Evolutionary conservation across 2,113 vertebrate genomes (phyloP).

Genomic region (Pseudorectes ferrugineus): DNA sequence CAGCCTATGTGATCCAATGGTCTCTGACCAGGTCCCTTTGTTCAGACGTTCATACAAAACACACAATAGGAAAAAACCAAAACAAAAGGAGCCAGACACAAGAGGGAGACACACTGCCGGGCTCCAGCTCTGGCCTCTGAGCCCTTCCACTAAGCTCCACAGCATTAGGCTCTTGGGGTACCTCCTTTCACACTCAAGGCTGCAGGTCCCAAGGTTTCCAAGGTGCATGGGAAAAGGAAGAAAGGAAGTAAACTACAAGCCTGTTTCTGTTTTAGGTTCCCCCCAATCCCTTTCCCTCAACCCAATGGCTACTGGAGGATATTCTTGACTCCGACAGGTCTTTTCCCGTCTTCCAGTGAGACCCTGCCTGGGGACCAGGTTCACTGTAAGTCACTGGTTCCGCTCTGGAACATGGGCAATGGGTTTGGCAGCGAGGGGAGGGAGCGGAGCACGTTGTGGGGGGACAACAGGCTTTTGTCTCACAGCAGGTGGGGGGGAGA

Average conservation of each 20-base stretch:
- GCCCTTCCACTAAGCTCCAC: slow-evolving; percentile 23
- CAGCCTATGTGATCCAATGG: slow-evolving; percentile 34
- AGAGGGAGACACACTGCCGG: slow-evolving; percentile 37
- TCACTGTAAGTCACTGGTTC: slow-evolving; percentile 53
- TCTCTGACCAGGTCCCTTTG: slow-evolving; percentile 55
- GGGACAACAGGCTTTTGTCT: neutral
- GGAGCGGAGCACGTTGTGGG: neutral
- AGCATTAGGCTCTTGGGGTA: slow-evolving; percentile 35
- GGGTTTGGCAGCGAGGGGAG: slow-evolving; percentile 6
- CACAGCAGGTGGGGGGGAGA: neutral
- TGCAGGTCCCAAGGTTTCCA: slow-evolving; percentile 25
- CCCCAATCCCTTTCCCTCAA: slow-evolving; percentile 9
- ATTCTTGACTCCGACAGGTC: slow-evolving; percentile 42
- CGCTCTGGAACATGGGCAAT: slow-evolving; percentile 6
- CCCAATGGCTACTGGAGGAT: slow-evolving; percentile 48
- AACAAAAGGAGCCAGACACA: slow-evolving; percentile 60
- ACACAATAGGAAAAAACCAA: slow-evolving; percentile 56
- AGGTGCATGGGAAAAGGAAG: slow-evolving; percentile 53
- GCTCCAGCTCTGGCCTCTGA: slow-evolving; percentile 30
- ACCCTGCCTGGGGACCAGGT: slow-evolving; percentile 46
- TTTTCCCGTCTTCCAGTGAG: slow-evolving; percentile 39
- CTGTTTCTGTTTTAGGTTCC: slow-evolving; percentile 32
- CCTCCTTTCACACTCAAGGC: neutral
- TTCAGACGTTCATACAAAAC: slow-evolving; percentile 56
- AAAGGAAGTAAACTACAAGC: slow-evolving; percentile 45